Evolutionary conservation across 2,797 vertebrate genomes (phyloP).

Genomic region (Prunella strophiata): DNA sequence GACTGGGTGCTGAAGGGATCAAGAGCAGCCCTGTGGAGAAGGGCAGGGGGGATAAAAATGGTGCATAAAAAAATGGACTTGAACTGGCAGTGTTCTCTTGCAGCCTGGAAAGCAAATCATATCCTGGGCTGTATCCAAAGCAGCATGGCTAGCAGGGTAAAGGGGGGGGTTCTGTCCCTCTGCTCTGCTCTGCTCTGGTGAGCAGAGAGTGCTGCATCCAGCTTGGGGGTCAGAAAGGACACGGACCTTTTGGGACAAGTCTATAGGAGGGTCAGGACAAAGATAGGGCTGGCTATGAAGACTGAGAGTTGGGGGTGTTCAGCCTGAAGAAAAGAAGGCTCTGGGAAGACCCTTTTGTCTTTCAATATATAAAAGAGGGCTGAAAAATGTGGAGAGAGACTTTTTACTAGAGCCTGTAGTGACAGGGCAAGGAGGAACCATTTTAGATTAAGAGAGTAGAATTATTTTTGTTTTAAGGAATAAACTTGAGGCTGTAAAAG

Average conservation of each 20-base stretch:
- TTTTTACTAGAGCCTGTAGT: not conserved
- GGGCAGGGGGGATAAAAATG: not conserved
- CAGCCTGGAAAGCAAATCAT: not conserved
- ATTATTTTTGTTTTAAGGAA: not conserved
- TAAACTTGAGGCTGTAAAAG: not conserved
- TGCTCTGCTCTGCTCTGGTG: rapidly evolving
- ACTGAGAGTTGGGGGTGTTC: not conserved
- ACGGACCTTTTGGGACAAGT: rapidly evolving
- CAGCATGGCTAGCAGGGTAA: rapidly evolving
- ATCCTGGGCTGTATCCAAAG: not conserved
- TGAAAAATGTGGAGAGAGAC: not conserved
- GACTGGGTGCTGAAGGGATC: not conserved
- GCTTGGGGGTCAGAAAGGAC: not conserved
- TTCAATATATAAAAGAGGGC: not conserved
- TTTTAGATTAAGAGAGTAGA: not conserved
- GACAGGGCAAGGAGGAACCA: not conserved
- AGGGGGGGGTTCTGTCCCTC: not conserved
- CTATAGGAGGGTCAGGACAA: not conserved
- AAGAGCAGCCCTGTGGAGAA: not conserved
- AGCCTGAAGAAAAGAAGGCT: not conserved
- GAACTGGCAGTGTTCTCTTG: rapidly evolving
- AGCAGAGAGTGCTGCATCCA: not conserved
- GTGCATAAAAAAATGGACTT: not conserved
- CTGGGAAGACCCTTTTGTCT: not conserved
- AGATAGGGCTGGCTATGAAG: not conserved